Evolutionary conservation across 1,140 invertebrate species (phyloP), one percentile per base, ranked within the genome.

Genomic region (Cyphomyrmex costatus): DNA sequence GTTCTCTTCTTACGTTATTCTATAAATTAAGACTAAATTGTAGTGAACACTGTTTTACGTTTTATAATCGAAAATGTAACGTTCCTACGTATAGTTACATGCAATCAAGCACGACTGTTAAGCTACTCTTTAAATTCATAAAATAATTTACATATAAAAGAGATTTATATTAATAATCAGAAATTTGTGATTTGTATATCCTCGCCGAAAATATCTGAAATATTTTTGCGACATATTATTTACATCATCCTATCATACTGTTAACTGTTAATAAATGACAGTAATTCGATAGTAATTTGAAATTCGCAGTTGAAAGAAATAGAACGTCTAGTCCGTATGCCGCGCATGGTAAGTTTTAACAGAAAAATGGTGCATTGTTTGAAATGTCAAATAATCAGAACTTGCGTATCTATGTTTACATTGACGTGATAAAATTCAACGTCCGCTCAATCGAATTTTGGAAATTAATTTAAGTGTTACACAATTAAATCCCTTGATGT

Each of bases 401-500:
- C 3, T 65, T 63, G 10, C 19, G 16, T 6, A 24, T 58, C 14
- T 42, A 24, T 7, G 60, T 83, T 73, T 74, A 19, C 7, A 60
- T 60, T 27, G 56, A 83, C 68, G 36, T 60, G 36, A 33, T 19
- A 58, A 30, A 71, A 58, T 82, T 58, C 33, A 30, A 30, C 27
- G 24, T 74, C 36, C 53, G 79, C 79, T 83, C 79, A 83, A 61
- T 74, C 79, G 53, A 83, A 74, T 83, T 83, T 74, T 61, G 19
- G 6, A 10, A 49, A 60, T 49, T 66, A 27, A 70, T 66, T 60
- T 24, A 46, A 36, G 8, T 73, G 53, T 74, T 8, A 73, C 6
- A 77, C 33, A 19, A 58, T 30, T n/a, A 24, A 49, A 14, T 10
- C 27, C 6, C 24, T 74, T 4, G 12, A 58, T 58, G 63, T 51